phyloP scores from a whole-genome alignment of 2,113 vertebrate species.

The Cyanoderma ruficeps region DNA sequence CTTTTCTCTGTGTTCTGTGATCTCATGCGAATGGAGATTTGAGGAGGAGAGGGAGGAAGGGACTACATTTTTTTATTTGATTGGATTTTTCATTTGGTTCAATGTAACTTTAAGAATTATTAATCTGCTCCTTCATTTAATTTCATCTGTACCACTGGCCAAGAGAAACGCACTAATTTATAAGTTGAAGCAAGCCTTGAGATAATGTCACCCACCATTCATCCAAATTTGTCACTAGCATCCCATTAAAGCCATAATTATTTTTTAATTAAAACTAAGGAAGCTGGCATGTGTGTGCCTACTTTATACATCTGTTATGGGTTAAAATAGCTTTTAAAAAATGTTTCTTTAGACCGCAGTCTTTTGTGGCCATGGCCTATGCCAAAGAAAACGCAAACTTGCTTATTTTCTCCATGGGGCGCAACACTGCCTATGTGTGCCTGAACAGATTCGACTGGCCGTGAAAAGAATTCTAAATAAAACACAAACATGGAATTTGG shows the following conservation, averaged over 20 bases:
- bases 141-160: conserved; percentile 71
- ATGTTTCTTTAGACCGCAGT: conserved; percentile 81
- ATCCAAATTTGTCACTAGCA: conserved; percentile 84
- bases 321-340: conserved; percentile 86
- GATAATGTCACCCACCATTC: conserved; percentile 84
- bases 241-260: conserved; percentile 84
- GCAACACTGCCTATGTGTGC: conserved; percentile 82
- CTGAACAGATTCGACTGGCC: conserved; percentile 84
- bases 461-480: conserved; percentile 90
- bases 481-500: conserved; percentile 89
- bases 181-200: conserved; percentile 76
- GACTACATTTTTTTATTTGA: not conserved
- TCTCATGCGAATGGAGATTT: not conserved
- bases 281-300: conserved; percentile 80
- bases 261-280: conserved; percentile 89
- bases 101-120: conserved; percentile 64
- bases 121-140: conserved; percentile 67
- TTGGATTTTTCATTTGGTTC: conserved; percentile 54
- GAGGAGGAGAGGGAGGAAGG: not conserved
- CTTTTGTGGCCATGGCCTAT: conserved; percentile 82
- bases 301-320: conserved; percentile 86
- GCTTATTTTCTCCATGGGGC: conserved; percentile 85
- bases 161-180: conserved; percentile 75
- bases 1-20: not conserved
- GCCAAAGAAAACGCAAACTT: conserved; percentile 86